A percentile compares a stretch with the other conserved stretches of the same genome.
phyloP scores from a whole-genome alignment of 2,113 vertebrate genomes.

The Physeter macrocephalus region DNA sequence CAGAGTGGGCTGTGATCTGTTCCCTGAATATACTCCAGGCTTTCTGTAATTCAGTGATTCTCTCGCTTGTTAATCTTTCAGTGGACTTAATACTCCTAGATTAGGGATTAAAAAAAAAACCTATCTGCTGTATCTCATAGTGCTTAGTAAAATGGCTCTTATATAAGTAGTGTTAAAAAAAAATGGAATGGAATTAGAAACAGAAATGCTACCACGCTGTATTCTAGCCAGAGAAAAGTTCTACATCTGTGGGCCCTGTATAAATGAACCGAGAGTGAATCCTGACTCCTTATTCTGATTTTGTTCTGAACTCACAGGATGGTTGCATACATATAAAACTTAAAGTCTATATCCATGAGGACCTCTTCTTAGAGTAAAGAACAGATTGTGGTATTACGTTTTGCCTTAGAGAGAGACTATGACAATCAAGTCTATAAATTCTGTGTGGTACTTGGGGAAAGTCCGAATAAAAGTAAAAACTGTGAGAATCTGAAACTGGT shows the following conservation, averaged over 20 bases:
- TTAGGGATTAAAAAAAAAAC: background rate
- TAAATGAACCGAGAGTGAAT: background rate
- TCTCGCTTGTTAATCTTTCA: background rate
- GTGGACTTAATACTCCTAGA: background rate
- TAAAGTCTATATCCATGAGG: background rate
- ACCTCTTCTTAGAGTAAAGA: background rate
- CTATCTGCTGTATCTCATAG: background rate
- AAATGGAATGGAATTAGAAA: background rate
- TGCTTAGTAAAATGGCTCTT: background rate
- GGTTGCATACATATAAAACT: background rate
- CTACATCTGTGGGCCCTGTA: background rate
- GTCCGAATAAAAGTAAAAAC: conserved; percentile 12
- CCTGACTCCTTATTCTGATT: background rate
- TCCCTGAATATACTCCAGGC: background rate
- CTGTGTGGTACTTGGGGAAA: background rate
- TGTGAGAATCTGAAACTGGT: conserved; percentile 25
- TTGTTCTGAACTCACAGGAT: background rate
- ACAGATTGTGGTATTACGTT: background rate
- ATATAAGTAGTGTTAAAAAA: background rate
- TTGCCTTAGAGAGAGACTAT: background rate
- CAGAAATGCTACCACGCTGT: background rate
- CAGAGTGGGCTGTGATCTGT: background rate
- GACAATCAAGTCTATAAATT: background rate
- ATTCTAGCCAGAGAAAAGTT: background rate
- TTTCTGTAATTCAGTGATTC: background rate